Conservation (phyloP, 2,113 vertebrate species). For the Phalacrocorax brasilianus region DNA sequence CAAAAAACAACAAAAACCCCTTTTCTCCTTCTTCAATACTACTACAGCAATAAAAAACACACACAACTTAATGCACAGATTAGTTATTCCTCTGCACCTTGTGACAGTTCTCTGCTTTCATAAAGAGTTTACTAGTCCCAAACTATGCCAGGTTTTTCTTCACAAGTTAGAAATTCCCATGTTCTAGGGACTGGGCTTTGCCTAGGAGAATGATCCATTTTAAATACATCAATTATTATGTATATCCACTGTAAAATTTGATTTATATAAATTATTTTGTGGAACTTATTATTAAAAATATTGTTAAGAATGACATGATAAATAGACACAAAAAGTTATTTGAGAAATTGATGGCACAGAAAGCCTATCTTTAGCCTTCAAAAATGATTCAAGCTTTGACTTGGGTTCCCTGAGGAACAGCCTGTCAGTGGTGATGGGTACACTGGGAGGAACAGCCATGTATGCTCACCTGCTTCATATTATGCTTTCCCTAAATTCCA, state of each 20-base stretch:
- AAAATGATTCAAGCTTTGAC: not conserved
- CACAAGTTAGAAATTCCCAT: not conserved
- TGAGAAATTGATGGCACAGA: not conserved
- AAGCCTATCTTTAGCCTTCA: not conserved
- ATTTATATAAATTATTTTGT: not conserved
- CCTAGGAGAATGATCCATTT: not conserved
- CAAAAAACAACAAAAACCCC: not conserved
- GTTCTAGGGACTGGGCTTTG: not conserved
- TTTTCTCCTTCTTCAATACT: not conserved
- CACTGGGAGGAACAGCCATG: not conserved
- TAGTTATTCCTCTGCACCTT: not conserved
- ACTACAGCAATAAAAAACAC: not conserved
- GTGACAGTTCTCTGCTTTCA: not conserved
- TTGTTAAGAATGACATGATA: not conserved
- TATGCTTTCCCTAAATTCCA: not conserved
- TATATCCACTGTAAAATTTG: not conserved
- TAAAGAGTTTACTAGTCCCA: not conserved
- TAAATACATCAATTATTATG: not conserved
- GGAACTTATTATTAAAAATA: not conserved
- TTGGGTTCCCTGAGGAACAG: not conserved
- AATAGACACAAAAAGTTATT: not conserved
- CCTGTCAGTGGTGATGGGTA: not conserved
- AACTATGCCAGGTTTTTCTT: not conserved
- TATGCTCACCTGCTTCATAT: not conserved
- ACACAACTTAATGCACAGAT: not conserved